Base-by-base conservation (phyloP, 2,888 invertebrate genomes). In the Orchesella flavescens region DNA sequence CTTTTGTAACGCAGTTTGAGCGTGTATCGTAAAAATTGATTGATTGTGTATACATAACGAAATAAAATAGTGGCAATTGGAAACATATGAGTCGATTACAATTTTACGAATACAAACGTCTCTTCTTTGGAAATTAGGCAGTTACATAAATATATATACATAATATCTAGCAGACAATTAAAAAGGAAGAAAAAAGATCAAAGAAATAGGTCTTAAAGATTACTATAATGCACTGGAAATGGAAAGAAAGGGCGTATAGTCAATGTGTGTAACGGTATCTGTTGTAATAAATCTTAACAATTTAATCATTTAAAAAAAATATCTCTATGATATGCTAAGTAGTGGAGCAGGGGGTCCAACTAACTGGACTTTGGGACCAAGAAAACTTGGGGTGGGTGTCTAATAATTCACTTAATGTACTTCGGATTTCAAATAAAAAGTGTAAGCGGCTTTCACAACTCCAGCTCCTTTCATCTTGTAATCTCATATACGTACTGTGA, bases 331-430 rank as follows among this genome's bases (percentile, higher is more conserved):
- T 53, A 73, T 74, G 24, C 59, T 78, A 78, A 73, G 17, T 84
- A 83, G 83, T 79, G 83, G 85, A 83, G 83, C 83, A 84, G 85
- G 85, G 85, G 85, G 85, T 85, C 85, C 85, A 85, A 85, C 82
- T 82, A 63, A 81, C 74, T 82, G 85, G 85, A 85, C 83, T 83
- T 34, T 83, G 85, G 85, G 85, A 85, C 85, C 85, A 85, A 85
- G 82, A 75, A 76, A 75, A 76, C 71, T 69, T 65, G 85, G 83
- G 79, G 83, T 79, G 85, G 83, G 73, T 76, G 85, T 75, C 53
- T 71, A 75, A 71, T 82, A 82, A 82, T 75, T 63, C 71, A 72
- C 72, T 73, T 59, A 55, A 69, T 65, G 21, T 63, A 80, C 79
- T 80, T 44, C 71, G 75, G 76, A 75, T 82, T 82, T 71, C 61